phyloP scores from a whole-genome alignment of 2,888 invertebrate species.

The Galerucella calmariensis region DNA sequence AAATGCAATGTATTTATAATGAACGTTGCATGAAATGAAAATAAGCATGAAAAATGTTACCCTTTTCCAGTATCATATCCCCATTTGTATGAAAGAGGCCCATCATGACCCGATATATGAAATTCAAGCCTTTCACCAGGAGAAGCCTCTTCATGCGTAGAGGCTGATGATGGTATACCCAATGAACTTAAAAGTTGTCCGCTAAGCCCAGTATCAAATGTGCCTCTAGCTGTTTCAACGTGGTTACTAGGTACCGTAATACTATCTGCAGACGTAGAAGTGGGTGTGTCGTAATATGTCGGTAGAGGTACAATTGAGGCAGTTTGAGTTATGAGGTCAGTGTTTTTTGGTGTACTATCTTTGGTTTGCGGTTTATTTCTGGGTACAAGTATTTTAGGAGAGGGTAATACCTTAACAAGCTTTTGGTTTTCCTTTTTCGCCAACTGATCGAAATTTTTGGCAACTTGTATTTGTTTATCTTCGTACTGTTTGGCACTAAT shows the following conservation, averaged over 20 bases:
- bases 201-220: slow-evolving; percentile 51
- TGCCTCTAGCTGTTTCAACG: slow-evolving; percentile 24
- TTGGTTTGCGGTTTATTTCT: slow-evolving; percentile 5
- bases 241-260: slow-evolving; percentile 40
- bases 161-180: slow-evolving; percentile 49
- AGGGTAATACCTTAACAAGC: slow-evolving; percentile 54
- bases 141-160: slow-evolving; percentile 46
- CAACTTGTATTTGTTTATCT: slow-evolving; percentile 58
- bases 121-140: slow-evolving; percentile 74
- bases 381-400: background rate
- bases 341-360: background rate
- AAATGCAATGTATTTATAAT: background rate
- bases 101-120: slow-evolving; percentile 84
- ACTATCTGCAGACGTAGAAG: slow-evolving; percentile 10
- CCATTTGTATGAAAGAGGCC: slow-evolving; percentile 85
- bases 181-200: slow-evolving; percentile 54
- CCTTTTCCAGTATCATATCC: slow-evolving; percentile 87
- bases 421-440: slow-evolving; percentile 69
- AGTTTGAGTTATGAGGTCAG: background rate
- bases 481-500: slow-evolving; percentile 62
- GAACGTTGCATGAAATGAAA: slow-evolving; percentile 9
- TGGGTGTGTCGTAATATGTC: background rate
- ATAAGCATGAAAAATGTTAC: slow-evolving; percentile 64
- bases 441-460: slow-evolving; percentile 62
- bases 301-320: background rate